Base-by-base conservation (phyloP, 2,797 vertebrate genomes). In the Gallirallus australis region DNA sequence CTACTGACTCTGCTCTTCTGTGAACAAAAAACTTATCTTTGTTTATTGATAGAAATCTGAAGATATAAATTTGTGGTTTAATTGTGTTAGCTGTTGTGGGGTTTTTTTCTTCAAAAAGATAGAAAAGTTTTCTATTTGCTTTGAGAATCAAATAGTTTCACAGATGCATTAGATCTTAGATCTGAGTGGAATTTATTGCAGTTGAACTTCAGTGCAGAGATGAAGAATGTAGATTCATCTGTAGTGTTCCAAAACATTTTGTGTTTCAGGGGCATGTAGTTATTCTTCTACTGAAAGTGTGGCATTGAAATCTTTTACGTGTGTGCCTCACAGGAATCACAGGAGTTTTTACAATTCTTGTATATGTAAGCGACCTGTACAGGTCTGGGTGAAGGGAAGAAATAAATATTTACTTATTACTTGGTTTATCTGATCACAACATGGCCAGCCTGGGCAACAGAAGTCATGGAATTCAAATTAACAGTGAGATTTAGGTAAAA, bases 61-160 rank as follows among this genome's bases (percentile, higher is more conserved):
- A 56, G 5, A 37, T 50, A 57, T 39, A 47, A 68, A 54, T 91
- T 60, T 56, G 30, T 3, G 4, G 12, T 72, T 35, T 72, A 40
- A 27, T 65, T 54, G 15, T 65, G 27, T 39, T 65, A 3, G 39
- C 24, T 81, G 19, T 82, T 72, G 28, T 35, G 14, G 60, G 85
- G 64, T 85, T 70, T 68, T 85, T 68, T 85, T 70, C 28, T 79
- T 65, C 30, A 30, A 6, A 81, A 86, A 90, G n/a, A 42, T 31
- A 72, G 40, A 89, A 50, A 17, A 54, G 0, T 40, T 12, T 90
- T 60, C 23, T 64, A 2, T 80, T 60, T 76, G 31, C 30, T 65
- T 87, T 65, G 27, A 24, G 30, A 66, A 61, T 78, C 37, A 31
- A 40, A 28, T 33, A 73, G 15, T 20, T 75, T 39, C 53, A 30